Evolutionary conservation across 2,113 vertebrate species (phyloP).

Genomic region (Hydrochoerus hydrochaeris): DNA sequence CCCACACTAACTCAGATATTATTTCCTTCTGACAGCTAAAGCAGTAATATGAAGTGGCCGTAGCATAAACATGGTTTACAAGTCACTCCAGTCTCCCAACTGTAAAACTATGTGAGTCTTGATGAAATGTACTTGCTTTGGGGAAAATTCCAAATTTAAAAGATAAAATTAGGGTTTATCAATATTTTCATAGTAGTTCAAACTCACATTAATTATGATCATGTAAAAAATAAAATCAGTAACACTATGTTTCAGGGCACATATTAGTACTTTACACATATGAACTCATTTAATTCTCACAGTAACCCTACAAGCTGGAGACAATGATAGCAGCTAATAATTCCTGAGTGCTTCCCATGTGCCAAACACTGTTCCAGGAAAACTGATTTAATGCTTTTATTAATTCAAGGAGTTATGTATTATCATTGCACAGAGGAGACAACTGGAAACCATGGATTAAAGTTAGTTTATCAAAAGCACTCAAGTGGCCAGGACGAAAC

Average conservation of each 20-base stretch:
- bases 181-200: constrained; percentile 36
- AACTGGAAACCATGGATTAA: neutral
- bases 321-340: neutral
- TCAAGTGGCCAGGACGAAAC: neutral
- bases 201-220: neutral
- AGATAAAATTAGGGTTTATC: neutral
- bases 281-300: neutral
- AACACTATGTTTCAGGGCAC: neutral
- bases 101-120: neutral
- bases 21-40: neutral
- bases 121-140: neutral
- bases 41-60: no score
- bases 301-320: neutral
- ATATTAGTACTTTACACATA: neutral
- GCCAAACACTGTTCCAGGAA: neutral
- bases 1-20: neutral
- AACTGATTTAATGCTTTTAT: neutral
- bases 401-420: neutral
- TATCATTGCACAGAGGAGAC: neutral
- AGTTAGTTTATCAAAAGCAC: neutral
- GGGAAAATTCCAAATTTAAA: constrained; percentile 32
- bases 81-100: neutral
- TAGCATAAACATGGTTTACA: neutral
- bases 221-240: neutral
- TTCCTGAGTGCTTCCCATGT: neutral